These are phyloP conservation scores for Drosophila nigricruria DNA, from an alignment of 2,888 invertebrate species.

Conservation along the genomic window DNA sequence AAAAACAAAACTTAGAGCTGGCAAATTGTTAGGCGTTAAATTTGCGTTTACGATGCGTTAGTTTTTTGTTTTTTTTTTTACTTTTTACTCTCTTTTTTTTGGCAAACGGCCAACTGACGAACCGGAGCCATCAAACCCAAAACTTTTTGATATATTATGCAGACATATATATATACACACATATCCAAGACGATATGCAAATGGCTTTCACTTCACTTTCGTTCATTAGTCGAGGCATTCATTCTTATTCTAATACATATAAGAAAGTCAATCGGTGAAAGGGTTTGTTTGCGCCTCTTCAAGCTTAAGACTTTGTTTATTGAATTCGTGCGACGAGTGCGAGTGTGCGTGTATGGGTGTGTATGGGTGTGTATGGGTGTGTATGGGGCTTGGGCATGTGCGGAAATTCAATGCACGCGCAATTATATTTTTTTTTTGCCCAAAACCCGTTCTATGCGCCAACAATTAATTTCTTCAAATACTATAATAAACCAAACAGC, in stretches of 20 bases:
- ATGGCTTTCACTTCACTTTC: conserved; percentile 80
- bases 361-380: not conserved
- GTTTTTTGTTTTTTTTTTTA: conserved; percentile 3
- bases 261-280: conserved; percentile 70
- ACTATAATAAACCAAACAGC: conserved; percentile 54
- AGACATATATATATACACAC: not conserved
- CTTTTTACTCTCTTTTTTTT: conserved; percentile 19
- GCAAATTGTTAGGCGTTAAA: conserved; percentile 36
- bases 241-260: conserved; percentile 75
- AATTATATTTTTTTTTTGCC: conserved; percentile 43
- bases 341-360: too few relatives aligned
- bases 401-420: conserved; percentile 66
- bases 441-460: conserved; percentile 55
- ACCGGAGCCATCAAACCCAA: conserved; percentile 56
- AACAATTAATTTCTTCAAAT: conserved; percentile 69
- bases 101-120: conserved; percentile 36
- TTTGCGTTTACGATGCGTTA: conserved; percentile 31
- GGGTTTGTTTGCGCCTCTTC: conserved; percentile 29
- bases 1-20: not conserved
- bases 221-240: conserved; percentile 62
- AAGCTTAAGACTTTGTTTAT: conserved; percentile 6
- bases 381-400: conserved; percentile 11
- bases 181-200: conserved; percentile 58
- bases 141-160: conserved; percentile 30
- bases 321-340: not conserved